These are phyloP conservation scores for Aspidoscelis tigris DNA, from an alignment of 2,113 vertebrate species.

Conservation along the genomic window DNA sequence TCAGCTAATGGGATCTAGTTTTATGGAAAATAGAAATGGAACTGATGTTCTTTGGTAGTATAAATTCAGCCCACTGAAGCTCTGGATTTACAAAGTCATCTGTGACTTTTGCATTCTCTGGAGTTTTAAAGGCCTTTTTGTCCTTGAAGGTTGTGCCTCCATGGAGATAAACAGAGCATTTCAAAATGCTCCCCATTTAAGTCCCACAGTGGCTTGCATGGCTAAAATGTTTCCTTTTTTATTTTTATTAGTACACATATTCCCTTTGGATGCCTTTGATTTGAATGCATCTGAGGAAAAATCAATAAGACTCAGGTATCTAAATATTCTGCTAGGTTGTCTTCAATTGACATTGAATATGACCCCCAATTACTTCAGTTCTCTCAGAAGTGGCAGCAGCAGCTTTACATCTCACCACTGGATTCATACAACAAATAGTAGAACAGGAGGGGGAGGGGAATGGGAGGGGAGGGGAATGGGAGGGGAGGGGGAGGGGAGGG, in stretches of 20 bases:
- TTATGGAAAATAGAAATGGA: not conserved
- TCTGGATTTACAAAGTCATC: not conserved
- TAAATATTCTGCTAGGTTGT: not conserved
- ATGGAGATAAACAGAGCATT: not conserved
- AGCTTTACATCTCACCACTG: not conserved
- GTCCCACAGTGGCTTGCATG: not conserved
- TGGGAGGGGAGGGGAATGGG: no score
- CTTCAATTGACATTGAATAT: not conserved
- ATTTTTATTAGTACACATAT: not conserved
- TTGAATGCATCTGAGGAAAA: not conserved
- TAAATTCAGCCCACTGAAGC: not conserved
- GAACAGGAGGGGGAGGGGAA: no score
- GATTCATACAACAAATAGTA: not conserved
- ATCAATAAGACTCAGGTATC: slow-evolving; percentile 5
- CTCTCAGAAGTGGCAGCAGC: not conserved
- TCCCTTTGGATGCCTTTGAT: not conserved
- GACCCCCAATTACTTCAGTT: not conserved
- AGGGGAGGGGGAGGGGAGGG: no score
- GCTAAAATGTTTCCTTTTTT: slow-evolving; percentile 8
- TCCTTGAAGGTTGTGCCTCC: not conserved
- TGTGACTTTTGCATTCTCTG: not conserved
- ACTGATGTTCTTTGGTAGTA: not conserved
- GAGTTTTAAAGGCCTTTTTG: not conserved
- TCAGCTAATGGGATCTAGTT: not conserved
- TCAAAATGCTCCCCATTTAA: slow-evolving; percentile 7